Evolutionary conservation across 2,113 vertebrate genomes (phyloP), one percentile per base, ranked within the genome.

Genomic region (Ciconia stormi): DNA sequence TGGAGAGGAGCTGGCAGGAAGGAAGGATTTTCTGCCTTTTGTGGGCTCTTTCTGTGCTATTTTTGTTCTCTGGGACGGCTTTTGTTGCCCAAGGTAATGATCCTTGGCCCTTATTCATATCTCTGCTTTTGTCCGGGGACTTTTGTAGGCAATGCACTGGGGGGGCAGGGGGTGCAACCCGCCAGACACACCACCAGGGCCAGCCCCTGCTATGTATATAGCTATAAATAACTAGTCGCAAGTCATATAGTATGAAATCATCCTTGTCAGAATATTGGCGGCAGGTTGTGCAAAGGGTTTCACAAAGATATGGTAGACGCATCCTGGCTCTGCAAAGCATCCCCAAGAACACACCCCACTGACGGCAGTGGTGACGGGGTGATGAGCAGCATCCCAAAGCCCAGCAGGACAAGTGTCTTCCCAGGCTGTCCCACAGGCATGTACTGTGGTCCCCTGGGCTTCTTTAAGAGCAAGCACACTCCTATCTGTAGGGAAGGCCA

Each of bases 11-110:
- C 55, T 42, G 67, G 82, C 96, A 97, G 96, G 97, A 97, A 97
- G 95, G 96, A 95, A 95, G 95, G 96, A 96, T 97, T 97, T 97
- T 97, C 94, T 97, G 96, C 95, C 96, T 96, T 97, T 96, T 97
- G 95, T 96, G 82, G 71, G 62, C 96, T 80, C 84, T 94, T 96
- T 97, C 79, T 95, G 95, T 91, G 95, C 65, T 93, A 97, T 95
- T 97, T 95, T 97, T 97, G 91, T 97, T 96, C 95, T 91, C 79
- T 11, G 0, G 74, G 87, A 94, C 4, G 17, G 96, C 96, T 96
- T 96, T 96, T 97, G 94, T 97, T 94, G 87, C 94, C 95, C 89
- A 95, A 96, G 93, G 95, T 97, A 97, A 96, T 93, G 95, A 97
- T 97, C 97, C 95, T 91, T 97, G 91, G 96, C 96, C 96, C 78